Base-by-base conservation (phyloP, 2,113 vertebrate genomes). In the Rhynchopsitta pachyrhyncha region DNA sequence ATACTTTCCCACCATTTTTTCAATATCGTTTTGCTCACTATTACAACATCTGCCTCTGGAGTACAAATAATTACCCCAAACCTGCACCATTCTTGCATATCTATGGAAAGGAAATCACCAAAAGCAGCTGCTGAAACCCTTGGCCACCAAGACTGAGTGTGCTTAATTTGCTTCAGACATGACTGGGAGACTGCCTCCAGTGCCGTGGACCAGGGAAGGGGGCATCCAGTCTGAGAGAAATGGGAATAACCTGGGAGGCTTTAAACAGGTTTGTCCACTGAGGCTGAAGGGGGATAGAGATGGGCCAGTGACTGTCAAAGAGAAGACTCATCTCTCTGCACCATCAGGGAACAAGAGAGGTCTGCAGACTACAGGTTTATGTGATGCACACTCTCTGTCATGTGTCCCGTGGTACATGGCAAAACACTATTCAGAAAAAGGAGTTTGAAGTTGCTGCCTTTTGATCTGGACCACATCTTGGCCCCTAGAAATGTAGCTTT, bases 351-450 rank as follows among this genome's bases (percentile, higher is more conserved):
- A 7, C 49, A 42, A 59, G 82, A 46, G 11, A 41, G 22, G 14
- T 37, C 42, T 92, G 83, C 70, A 82, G 37, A 44, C 12, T 27
- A 12, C 19, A 33, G 17, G 29, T 52, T 64, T 52, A 1, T 20
- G 42, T 10, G 50, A 44, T 44, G 62, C 49, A n/a, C 25, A 15
- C 42, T 19, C 2, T 8, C 15, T 70, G 46, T 15, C 39, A 28
- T 1, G 0, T 5, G 20, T 59, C n/a, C 37, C 20, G 11, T 2
- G 11, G 22, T 64, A 27, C 0, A 0, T 57, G 70, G 29, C 53
- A 74, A 84, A 90, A 69, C 25, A 5, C 22, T 24, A 0, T 67
- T 62, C 6, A 22, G 46, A 41, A 75, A 24, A 11, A 69, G 20
- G 33, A 27, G 35, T 27, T 23, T 85, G 35, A 66, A 81, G 27